Conservation (phyloP, 37 sponge, comb jelly and placozoan genomes). For the Crambe crambe region DNA sequence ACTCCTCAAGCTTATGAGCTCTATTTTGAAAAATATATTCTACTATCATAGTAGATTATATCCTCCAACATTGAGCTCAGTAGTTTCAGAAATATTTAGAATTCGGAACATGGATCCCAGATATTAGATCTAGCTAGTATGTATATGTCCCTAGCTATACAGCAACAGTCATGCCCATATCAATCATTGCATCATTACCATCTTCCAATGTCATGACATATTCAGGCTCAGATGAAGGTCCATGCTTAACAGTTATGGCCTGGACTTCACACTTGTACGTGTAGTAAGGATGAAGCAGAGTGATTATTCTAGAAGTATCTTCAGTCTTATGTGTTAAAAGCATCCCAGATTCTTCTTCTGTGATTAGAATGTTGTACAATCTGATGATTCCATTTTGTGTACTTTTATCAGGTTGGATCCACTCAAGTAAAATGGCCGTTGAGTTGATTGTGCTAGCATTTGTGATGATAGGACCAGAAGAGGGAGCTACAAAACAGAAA, state of each 20-base stretch:
- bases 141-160: too few relatives aligned
- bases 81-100: too few relatives aligned
- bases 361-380: slow-evolving; percentile 1
- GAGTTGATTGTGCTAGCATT: not conserved
- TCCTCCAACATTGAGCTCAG: too few relatives aligned
- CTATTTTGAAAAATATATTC: too few relatives aligned
- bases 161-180: too few relatives aligned
- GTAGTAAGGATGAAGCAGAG: slow-evolving; percentile 12
- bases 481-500: too few relatives aligned
- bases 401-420: slow-evolving; percentile 13
- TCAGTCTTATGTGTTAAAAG: not conserved
- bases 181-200: too few relatives aligned
- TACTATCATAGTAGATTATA: too few relatives aligned
- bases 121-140: too few relatives aligned
- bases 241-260: not conserved
- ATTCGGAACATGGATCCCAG: too few relatives aligned
- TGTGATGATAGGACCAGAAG: not conserved
- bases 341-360: slow-evolving; percentile 7
- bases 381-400: slow-evolving; percentile 24
- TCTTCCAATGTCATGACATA: not conserved
- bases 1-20: too few relatives aligned
- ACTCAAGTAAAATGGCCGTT: slow-evolving; percentile 5
- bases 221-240: not conserved
- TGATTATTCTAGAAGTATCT: not conserved
- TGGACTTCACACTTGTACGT: slow-evolving; percentile 1